Percentiles rank a stretch among this genome's conserved stretches.
Conservation (phyloP, 2,113 vertebrate genomes). For the Leptosomus discolor region DNA sequence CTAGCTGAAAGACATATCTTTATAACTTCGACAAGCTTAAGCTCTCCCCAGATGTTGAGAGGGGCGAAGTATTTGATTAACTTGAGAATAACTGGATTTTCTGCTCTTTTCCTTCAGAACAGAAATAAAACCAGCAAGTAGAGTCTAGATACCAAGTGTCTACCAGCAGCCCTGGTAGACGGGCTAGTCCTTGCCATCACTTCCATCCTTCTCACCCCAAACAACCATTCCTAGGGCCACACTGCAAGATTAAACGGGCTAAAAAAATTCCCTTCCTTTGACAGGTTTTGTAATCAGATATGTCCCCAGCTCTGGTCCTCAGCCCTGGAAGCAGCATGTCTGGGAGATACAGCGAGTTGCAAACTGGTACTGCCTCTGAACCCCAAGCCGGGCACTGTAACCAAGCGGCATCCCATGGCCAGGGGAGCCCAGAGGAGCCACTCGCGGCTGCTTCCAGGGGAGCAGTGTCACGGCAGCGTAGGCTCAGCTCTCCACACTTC, state of each 20-base stretch:
- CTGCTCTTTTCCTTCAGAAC: background rate
- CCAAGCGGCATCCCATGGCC: background rate
- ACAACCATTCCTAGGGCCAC: background rate
- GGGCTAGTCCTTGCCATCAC: background rate
- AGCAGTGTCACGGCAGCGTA: too few relatives aligned
- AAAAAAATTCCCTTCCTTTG: background rate
- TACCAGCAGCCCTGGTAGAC: background rate
- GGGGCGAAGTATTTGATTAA: background rate
- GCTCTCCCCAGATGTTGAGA: background rate
- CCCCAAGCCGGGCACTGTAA: fast-evolving
- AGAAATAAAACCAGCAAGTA: background rate
- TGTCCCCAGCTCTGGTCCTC: background rate
- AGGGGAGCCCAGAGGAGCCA: too few relatives aligned
- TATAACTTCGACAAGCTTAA: background rate
- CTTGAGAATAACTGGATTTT: background rate
- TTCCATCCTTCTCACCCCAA: background rate
- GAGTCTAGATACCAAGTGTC: background rate
- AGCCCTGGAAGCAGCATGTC: background rate
- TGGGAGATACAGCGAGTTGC: background rate
- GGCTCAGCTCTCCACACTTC: fast-evolving
- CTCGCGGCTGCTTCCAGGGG: too few relatives aligned
- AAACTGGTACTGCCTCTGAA: background rate
- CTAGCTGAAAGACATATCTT: background rate
- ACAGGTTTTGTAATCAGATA: background rate
- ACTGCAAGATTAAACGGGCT: background rate